A percentile compares a stretch with the other conserved stretches of the same genome.
Conservation (phyloP, 2,797 vertebrate species). For the Oophaga sylvatica region DNA sequence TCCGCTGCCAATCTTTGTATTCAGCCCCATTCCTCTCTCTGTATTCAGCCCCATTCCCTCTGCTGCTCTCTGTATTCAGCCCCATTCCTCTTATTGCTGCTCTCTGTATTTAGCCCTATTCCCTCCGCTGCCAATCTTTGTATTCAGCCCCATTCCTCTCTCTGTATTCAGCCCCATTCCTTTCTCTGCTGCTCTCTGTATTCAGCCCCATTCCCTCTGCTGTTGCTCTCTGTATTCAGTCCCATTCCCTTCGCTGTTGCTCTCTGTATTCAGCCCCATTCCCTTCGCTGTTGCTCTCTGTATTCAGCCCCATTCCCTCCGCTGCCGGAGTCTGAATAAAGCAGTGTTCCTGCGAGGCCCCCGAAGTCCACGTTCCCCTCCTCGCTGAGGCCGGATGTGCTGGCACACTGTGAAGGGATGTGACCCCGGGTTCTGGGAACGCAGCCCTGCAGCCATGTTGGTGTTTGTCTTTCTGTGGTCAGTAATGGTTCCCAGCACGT, state of each 20-base stretch:
- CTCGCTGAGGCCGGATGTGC: conserved; percentile 1
- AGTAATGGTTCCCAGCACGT: neutral
- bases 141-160: too few species aligned
- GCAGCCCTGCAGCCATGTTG: conserved; percentile 19
- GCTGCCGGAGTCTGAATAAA: neutral
- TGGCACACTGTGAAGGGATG: neutral
- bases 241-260: neutral
- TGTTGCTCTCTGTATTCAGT: neutral
- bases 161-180: too few species aligned
- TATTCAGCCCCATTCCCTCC: neutral
- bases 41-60: too few species aligned
- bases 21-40: too few species aligned
- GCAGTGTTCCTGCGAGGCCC: neutral
- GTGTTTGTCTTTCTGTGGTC: conserved; percentile 24
- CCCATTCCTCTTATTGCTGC: too few species aligned
- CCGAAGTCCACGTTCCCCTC: neutral
- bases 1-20: too few species aligned
- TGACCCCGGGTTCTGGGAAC: conserved; percentile 40
- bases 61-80: too few species aligned
- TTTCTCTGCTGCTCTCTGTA: neutral
- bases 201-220: neutral
- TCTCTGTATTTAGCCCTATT: too few species aligned
- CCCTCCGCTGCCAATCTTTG: neutral
- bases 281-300: neutral
- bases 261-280: neutral